Conservation (phyloP, 2,113 vertebrate genomes). For the Syrrhaptes paradoxus region DNA sequence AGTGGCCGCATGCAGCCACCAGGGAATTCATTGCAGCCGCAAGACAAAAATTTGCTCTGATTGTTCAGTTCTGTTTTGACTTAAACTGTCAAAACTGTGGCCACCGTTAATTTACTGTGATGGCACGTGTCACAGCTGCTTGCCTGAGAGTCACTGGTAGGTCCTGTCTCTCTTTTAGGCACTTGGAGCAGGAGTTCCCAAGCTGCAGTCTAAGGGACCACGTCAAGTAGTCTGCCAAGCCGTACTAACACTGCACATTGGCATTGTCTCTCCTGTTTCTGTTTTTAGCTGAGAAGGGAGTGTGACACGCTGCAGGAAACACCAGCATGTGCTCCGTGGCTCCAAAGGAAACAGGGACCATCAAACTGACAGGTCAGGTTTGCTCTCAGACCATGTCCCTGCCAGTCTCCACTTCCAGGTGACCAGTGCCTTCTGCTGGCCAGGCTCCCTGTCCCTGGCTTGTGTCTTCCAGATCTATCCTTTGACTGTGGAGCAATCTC, state of each 20-base stretch:
- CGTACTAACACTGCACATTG: fast-evolving
- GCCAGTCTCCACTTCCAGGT: neutral
- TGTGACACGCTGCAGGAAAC: neutral
- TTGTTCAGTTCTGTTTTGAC: conserved; percentile 30
- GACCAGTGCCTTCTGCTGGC: neutral
- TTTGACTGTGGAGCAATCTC: neutral
- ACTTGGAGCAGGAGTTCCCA: neutral
- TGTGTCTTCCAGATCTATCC: neutral
- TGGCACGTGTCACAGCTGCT: neutral
- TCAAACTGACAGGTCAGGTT: neutral
- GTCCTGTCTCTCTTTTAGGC: neutral
- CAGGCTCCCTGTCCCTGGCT: neutral
- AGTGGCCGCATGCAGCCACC: neutral
- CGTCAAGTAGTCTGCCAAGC: neutral
- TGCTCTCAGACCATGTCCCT: neutral
- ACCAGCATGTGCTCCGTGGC: neutral
- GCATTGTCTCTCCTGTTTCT: neutral
- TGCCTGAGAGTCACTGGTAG: neutral
- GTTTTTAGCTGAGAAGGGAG: neutral
- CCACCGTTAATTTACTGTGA: neutral
- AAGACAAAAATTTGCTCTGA: conserved; percentile 18
- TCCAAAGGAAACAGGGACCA: neutral
- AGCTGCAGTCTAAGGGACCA: neutral
- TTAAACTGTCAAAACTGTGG: conserved; percentile 10
- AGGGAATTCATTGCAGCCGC: neutral